Evolutionary conservation across 2,888 invertebrate species (phyloP).

Genomic region (Noctua janthina): DNA sequence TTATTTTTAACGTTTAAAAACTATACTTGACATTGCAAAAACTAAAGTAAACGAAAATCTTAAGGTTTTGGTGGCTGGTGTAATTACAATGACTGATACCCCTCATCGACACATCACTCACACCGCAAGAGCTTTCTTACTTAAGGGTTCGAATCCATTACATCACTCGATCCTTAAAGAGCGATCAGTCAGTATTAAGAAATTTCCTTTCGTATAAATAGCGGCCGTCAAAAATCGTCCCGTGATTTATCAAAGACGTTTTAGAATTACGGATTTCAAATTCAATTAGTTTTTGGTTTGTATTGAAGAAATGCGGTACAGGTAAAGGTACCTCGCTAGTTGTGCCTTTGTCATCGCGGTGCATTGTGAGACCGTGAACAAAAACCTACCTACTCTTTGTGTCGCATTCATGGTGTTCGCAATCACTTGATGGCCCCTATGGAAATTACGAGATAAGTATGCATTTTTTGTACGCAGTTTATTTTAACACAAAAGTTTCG

Average conservation of each 20-base stretch:
- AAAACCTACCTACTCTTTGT: not conserved
- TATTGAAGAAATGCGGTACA: not conserved
- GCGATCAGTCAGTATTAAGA: constrained; percentile 8
- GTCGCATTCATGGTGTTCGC: constrained; percentile 19
- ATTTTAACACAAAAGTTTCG: not conserved
- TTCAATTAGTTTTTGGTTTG: constrained; percentile 24
- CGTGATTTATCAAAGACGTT: constrained; percentile 20
- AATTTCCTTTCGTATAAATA: constrained; percentile 12
- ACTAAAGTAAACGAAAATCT: not conserved
- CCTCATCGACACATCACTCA: not conserved
- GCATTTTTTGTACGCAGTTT: not conserved
- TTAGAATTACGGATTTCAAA: constrained; percentile 16
- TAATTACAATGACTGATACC: not conserved
- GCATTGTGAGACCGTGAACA: constrained; percentile 20
- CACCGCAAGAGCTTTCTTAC: constrained; percentile 19
- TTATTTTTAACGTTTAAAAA: not conserved
- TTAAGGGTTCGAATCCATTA: constrained; percentile 20
- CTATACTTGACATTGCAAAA: not conserved
- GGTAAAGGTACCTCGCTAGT: not conserved
- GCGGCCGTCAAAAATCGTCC: not conserved
- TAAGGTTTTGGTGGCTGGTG: not conserved
- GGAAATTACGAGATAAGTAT: not conserved
- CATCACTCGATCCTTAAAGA: constrained; percentile 23
- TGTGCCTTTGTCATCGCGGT: constrained; percentile 24
- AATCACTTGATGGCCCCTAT: constrained; percentile 21